Conservation (phyloP, 2,888 invertebrate species). For the Lumbricus terrestris region DNA sequence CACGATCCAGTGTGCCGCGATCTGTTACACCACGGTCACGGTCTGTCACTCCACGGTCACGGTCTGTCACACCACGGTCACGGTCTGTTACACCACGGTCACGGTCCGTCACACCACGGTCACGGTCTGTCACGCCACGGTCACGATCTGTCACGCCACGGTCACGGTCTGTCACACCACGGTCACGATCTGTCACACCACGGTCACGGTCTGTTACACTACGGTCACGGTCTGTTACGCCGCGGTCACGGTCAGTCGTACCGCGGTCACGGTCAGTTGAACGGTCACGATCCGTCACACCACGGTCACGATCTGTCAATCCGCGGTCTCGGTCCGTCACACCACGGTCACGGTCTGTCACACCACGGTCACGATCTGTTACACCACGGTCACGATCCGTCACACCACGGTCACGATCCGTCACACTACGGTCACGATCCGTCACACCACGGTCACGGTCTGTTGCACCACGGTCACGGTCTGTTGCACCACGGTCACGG, state of each 20-base stretch:
- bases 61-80: not conserved
- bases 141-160: not conserved
- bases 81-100: not conserved
- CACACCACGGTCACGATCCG: not conserved
- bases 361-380: not conserved
- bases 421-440: not conserved
- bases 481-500: not conserved
- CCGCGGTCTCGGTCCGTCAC: not conserved
- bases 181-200: not conserved
- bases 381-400: not conserved
- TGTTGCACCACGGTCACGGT: not conserved
- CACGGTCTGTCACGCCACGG: not conserved
- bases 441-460: not conserved
- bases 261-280: not conserved
- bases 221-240: slow-evolving; percentile 8
- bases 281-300: not conserved
- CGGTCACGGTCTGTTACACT: not conserved
- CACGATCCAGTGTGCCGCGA: not conserved
- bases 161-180: not conserved
- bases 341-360: not conserved
- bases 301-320: not conserved
- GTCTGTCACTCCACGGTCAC: not conserved
- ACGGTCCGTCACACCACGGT: not conserved
- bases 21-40: not conserved
- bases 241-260: not conserved